Evolutionary conservation across 1,140 invertebrate genomes (phyloP).

Genomic region (Bombus turneri): DNA sequence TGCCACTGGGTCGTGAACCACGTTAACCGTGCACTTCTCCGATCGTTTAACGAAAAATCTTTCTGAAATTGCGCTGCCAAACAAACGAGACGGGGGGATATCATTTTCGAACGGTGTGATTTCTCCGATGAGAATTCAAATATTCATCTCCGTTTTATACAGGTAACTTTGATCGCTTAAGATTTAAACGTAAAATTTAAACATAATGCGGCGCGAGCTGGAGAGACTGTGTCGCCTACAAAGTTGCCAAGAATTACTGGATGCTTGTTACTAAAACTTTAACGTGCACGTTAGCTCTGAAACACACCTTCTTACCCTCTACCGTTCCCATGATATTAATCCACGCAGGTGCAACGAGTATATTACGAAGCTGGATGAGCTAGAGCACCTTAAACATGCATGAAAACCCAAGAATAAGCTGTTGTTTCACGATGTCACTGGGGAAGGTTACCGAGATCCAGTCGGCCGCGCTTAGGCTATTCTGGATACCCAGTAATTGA

Average conservation of each 20-base stretch:
- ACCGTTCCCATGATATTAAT: neutral
- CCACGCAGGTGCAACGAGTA: neutral
- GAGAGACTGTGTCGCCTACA: neutral
- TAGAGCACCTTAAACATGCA: neutral
- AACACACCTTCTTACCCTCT: neutral
- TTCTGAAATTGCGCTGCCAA: neutral
- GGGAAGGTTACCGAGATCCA: neutral
- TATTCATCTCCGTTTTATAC: neutral
- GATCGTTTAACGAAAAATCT: neutral
- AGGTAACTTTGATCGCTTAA: neutral
- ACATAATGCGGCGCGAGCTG: neutral
- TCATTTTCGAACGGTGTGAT: neutral
- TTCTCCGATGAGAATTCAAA: neutral
- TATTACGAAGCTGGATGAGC: neutral
- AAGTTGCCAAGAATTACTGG: neutral
- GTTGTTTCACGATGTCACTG: neutral
- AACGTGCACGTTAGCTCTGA: neutral
- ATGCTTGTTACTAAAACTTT: constrained; percentile 6
- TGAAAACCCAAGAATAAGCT: neutral
- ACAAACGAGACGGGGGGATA: no score
- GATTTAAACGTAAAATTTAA: neutral
- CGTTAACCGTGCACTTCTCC: neutral
- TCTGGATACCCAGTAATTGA: neutral
- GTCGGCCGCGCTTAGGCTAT: neutral
- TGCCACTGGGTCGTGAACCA: neutral